Percentiles rank a stretch among this genome's conserved stretches.
Conservation (phyloP, 2,888 invertebrate genomes). For the Lasius platythorax region DNA sequence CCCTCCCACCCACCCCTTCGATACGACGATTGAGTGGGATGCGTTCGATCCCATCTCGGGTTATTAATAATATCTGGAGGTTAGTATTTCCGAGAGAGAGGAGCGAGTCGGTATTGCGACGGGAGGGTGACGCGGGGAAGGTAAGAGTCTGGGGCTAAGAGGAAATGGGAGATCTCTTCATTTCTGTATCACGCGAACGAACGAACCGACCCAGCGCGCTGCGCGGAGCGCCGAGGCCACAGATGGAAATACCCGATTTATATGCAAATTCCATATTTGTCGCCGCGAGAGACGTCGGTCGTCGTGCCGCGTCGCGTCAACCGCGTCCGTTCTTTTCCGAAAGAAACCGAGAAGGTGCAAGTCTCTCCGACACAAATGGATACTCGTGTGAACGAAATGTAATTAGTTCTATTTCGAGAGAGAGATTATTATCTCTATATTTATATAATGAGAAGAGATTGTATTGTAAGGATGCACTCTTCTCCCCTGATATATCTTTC, state of each 20-base stretch:
- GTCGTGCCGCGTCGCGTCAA: conserved; percentile 41
- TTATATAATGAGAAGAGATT: not conserved
- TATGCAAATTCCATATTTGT: conserved; percentile 90
- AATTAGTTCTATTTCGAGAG: not conserved
- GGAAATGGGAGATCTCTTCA: conserved; percentile 83
- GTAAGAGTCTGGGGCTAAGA: conserved; percentile 67
- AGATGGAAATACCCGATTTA: conserved; percentile 90
- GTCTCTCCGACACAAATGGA: conserved; percentile 18
- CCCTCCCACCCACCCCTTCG: conserved; percentile 63
- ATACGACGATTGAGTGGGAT: conserved; percentile 69
- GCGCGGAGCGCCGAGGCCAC: conserved; percentile 83
- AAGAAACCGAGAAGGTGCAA: conserved; percentile 71
- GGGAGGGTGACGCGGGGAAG: conserved; percentile 43
- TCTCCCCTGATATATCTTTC: not conserved
- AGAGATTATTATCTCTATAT: not conserved
- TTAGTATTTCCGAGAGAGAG: conserved; percentile 82
- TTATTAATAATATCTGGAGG: conserved; percentile 86
- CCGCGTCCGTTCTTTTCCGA: conserved; percentile 72
- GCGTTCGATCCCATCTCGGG: conserved; percentile 84
- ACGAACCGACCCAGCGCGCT: conserved; percentile 68
- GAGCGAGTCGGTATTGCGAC: conserved; percentile 56
- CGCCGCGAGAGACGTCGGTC: conserved; percentile 83
- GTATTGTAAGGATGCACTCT: not conserved
- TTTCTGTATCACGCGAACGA: conserved; percentile 85
- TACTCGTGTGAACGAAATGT: not conserved